These are phyloP conservation scores for Sinosuthora webbiana DNA, from an alignment of 2,113 vertebrate species.

Conservation along the genomic window DNA sequence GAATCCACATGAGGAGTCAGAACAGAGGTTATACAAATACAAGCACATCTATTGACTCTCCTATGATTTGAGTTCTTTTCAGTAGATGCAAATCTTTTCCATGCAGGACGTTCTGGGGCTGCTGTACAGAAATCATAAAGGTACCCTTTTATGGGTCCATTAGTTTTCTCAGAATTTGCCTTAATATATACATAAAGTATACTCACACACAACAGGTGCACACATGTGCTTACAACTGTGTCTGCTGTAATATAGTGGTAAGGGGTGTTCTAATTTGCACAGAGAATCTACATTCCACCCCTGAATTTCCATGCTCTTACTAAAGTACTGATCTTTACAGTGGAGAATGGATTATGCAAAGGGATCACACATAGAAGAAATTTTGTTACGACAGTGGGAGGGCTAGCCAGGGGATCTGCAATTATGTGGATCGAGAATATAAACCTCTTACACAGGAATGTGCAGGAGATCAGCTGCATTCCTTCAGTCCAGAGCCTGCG, in stretches of 20 bases:
- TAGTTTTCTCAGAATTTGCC: neutral
- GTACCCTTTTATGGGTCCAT: neutral
- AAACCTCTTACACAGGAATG: constrained; percentile 55
- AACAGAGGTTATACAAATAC: neutral
- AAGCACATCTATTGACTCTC: neutral
- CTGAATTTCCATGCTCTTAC: neutral
- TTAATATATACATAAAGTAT: neutral
- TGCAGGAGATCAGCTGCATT: constrained; percentile 32
- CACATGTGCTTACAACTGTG: neutral
- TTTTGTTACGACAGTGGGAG: neutral
- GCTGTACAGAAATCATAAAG: neutral
- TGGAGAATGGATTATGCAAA: neutral
- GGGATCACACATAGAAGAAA: neutral
- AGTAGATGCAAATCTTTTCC: neutral
- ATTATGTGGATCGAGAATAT: neutral
- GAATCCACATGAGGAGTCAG: neutral
- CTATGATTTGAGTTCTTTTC: neutral
- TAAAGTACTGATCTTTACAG: neutral
- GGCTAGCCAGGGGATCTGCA: neutral
- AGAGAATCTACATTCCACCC: neutral
- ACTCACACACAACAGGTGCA: neutral
- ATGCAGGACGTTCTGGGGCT: neutral
- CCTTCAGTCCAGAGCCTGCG: neutral
- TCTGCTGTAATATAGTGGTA: neutral
- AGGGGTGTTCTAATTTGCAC: neutral